Evolutionary conservation across 2,113 vertebrate species (phyloP).

Genomic region (Pituophis catenifer): DNA sequence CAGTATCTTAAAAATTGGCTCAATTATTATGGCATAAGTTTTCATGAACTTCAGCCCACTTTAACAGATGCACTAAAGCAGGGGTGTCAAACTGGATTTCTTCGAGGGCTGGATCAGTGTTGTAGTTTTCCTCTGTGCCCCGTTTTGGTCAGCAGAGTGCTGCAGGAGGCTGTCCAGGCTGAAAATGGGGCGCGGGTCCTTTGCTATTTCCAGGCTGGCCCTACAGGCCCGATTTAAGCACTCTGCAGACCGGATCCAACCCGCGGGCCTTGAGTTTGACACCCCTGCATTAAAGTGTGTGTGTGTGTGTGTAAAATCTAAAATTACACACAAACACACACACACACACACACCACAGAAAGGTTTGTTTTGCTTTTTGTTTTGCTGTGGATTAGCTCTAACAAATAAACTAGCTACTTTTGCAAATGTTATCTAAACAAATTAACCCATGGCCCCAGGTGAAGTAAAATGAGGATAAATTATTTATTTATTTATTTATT

Average conservation of each 20-base stretch:
- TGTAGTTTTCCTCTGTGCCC: no score
- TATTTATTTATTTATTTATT: no score
- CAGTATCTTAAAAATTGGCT: not conserved
- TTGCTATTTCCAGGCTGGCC: no score
- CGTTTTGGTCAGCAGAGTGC: no score
- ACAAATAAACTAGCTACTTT: not conserved
- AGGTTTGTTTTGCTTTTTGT: not conserved
- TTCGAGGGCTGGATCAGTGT: no score
- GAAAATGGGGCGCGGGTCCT: no score
- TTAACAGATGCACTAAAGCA: not conserved
- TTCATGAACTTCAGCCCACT: no score
- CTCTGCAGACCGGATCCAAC: no score
- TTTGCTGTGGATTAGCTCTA: not conserved
- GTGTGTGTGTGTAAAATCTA: not conserved
- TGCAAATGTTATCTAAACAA: not conserved
- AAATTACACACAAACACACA: not conserved
- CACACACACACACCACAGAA: not conserved
- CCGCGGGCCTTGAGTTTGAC: no score
- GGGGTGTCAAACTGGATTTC: no score
- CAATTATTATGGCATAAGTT: not conserved
- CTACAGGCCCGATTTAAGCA: no score
- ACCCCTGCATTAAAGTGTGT: not conserved
- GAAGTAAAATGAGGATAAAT: not conserved
- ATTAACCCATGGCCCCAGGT: not conserved
- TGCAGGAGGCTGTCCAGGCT: no score